Conservation (phyloP, 2,113 vertebrate species). For the Hippoglossus stenolepis region DNA sequence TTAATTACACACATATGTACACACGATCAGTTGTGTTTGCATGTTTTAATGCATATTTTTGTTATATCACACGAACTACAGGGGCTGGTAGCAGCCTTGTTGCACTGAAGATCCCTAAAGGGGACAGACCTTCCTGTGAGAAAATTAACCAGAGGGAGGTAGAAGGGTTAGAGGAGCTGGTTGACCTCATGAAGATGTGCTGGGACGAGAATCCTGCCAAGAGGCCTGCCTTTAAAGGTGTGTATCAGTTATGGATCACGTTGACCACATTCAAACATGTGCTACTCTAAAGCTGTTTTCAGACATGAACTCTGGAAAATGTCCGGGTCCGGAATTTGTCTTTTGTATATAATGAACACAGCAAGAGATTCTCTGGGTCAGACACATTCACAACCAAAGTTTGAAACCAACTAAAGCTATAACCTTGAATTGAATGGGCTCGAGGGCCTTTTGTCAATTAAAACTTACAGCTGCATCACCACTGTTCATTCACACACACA, state of each 20-base stretch:
- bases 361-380: too few species aligned
- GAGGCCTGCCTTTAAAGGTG: slow-evolving; percentile 46
- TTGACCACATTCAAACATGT: not conserved
- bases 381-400: too few species aligned
- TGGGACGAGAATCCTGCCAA: slow-evolving; percentile 21
- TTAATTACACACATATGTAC: not conserved
- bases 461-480: not conserved
- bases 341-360: too few species aligned
- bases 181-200: slow-evolving; percentile 59
- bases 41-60: slow-evolving; percentile 5
- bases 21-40: not conserved
- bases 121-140: slow-evolving; percentile 15
- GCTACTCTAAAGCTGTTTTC: not conserved
- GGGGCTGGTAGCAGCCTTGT: rapidly evolving
- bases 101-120: rapidly evolving
- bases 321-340: too few species aligned
- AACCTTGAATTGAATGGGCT: not conserved
- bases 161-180: slow-evolving; percentile 45
- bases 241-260: not conserved
- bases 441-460: not conserved
- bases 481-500: too few species aligned
- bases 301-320: not conserved
- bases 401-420: not conserved
- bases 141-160: not conserved
- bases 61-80: not conserved